Percentiles rank a stretch among this genome's conserved stretches.
phyloP scores from a whole-genome alignment of 2,797 vertebrate genomes.

The Sciurus vulgaris region DNA sequence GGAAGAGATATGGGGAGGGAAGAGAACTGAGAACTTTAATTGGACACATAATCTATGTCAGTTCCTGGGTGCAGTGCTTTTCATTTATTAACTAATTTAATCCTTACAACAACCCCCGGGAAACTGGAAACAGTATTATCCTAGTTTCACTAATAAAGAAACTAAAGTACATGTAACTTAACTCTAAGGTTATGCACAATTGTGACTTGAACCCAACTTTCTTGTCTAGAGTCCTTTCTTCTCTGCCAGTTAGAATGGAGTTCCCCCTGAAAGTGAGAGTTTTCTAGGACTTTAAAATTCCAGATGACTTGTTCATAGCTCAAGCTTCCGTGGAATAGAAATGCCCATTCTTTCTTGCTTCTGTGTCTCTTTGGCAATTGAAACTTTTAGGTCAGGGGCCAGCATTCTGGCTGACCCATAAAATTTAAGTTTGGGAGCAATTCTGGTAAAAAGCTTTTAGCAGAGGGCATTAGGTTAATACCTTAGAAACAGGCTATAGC shows the following conservation, averaged over 20 bases:
- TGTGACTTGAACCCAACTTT: slow-evolving; percentile 10
- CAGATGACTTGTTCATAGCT: slow-evolving; percentile 1
- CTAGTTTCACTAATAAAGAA: slow-evolving; percentile 42
- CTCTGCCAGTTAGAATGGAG: neutral
- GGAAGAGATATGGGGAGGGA: neutral
- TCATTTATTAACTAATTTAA: slow-evolving; percentile 57
- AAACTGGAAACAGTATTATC: slow-evolving; percentile 16
- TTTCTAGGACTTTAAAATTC: slow-evolving; percentile 58
- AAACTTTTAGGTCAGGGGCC: slow-evolving; percentile 47
- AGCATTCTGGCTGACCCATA: slow-evolving; percentile 54
- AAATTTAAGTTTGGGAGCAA: slow-evolving; percentile 54
- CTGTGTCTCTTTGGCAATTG: slow-evolving; percentile 44
- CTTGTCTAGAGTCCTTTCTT: slow-evolving; percentile 11
- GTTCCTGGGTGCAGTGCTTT: slow-evolving; percentile 37
- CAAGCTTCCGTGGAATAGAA: neutral
- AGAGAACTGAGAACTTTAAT: slow-evolving; percentile 9
- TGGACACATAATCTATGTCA: neutral
- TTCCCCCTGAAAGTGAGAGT: neutral
- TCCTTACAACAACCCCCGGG: neutral
- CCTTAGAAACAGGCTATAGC: slow-evolving; percentile 37
- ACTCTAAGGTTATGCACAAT: slow-evolving; percentile 18
- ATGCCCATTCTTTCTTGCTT: slow-evolving; percentile 5
- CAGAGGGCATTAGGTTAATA: slow-evolving; percentile 46
- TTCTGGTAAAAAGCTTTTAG: slow-evolving; percentile 63
- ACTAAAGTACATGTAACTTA: slow-evolving; percentile 1